These are phyloP conservation scores for Oryzias sinensis DNA, from an alignment of 2,797 vertebrate genomes.

Conservation along the genomic window DNA sequence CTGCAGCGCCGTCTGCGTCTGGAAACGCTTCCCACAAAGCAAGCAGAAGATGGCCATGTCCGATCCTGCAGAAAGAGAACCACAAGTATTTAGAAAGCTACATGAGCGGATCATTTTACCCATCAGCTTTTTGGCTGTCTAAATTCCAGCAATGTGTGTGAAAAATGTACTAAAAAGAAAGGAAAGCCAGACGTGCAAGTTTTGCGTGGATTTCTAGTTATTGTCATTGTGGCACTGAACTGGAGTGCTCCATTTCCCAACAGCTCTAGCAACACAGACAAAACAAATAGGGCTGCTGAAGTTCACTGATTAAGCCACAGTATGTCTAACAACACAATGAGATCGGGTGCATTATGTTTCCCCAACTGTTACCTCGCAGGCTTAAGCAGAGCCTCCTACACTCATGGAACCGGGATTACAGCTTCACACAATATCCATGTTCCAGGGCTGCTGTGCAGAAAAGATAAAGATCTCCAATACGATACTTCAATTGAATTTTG, in stretches of 20 bases:
- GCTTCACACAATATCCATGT: constrained; percentile 40
- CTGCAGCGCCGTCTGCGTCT: constrained; percentile 90
- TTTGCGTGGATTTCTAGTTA: too few relatives aligned
- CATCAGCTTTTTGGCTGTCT: too few relatives aligned
- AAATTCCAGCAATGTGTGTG: too few relatives aligned
- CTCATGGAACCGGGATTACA: constrained; percentile 58
- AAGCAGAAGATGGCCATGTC: constrained; percentile 97
- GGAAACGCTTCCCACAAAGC: constrained; percentile 93
- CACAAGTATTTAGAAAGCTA: background rate
- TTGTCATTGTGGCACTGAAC: too few relatives aligned
- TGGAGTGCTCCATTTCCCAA: background rate
- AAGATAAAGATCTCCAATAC: constrained; percentile 71
- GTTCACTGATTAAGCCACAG: constrained; percentile 6
- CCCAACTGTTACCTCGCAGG: constrained; percentile 8
- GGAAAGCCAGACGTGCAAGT: too few relatives aligned
- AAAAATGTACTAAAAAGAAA: too few relatives aligned
- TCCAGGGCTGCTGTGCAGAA: constrained; percentile 38
- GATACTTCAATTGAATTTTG: constrained; percentile 68
- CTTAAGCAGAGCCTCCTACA: constrained; percentile 26
- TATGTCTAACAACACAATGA: constrained; percentile 4
- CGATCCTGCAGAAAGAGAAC: constrained; percentile 71
- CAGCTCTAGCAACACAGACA: constrained; percentile 4
- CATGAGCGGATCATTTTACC: background rate
- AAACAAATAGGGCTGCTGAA: background rate
- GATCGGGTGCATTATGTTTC: constrained; percentile 14